These are phyloP conservation scores for Lepidurus apus DNA, from an alignment of 1,140 invertebrate genomes.

Conservation along the genomic window DNA sequence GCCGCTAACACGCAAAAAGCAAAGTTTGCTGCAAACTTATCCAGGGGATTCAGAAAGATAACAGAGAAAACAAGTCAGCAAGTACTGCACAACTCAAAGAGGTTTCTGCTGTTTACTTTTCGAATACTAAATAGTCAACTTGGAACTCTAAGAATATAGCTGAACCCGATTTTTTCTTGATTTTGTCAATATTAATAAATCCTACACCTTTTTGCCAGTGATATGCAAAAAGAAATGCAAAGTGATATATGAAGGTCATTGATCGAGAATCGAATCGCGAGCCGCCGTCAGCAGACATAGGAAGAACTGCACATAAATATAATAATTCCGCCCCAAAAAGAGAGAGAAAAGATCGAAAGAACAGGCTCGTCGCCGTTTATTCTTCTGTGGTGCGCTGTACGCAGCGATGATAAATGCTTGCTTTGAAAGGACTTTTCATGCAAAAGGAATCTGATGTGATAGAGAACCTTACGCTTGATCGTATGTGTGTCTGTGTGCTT, in stretches of 20 bases:
- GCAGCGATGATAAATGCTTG: conserved; percentile 15
- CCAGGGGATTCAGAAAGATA: too few relatives aligned
- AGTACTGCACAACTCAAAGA: too few relatives aligned
- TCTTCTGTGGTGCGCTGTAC: not conserved
- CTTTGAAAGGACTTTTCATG: conserved; percentile 22
- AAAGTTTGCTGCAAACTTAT: too few relatives aligned
- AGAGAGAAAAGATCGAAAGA: not conserved
- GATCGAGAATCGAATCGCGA: not conserved
- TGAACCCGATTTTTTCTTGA: not conserved
- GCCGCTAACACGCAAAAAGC: too few relatives aligned
- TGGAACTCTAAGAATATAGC: too few relatives aligned
- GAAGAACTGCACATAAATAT: not conserved
- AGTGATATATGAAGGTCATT: not conserved
- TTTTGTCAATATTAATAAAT: not conserved
- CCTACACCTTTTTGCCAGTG: not conserved
- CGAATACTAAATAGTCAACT: too few relatives aligned
- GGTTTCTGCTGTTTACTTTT: too few relatives aligned
- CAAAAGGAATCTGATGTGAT: not conserved
- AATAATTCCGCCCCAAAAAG: not conserved
- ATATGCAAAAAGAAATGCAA: not conserved
- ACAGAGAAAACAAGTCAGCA: too few relatives aligned
- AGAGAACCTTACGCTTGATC: not conserved
- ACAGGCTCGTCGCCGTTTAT: not conserved
- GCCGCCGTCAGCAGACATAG: not conserved
- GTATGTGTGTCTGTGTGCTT: not conserved